phyloP scores from a whole-genome alignment of 2,113 vertebrate genomes.

The Caranx melampygus region DNA sequence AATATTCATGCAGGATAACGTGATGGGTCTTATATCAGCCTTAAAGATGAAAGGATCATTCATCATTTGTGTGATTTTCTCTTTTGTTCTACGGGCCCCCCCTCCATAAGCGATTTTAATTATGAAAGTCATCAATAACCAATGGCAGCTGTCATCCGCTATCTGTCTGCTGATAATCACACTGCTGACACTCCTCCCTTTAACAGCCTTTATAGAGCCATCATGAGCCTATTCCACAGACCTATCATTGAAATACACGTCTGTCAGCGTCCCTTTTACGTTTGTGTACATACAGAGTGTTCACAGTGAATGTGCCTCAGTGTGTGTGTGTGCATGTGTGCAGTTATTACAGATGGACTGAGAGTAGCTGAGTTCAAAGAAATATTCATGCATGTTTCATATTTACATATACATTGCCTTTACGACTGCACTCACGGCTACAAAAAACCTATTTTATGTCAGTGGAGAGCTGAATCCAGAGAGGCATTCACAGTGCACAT shows the following conservation, averaged over 20 bases:
- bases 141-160: slow-evolving; percentile 82
- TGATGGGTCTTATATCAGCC: slow-evolving; percentile 68
- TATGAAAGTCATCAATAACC: slow-evolving; percentile 86
- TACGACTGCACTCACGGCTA: slow-evolving; percentile 20
- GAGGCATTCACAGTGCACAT: slow-evolving; percentile 21
- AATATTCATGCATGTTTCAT: slow-evolving; percentile 47
- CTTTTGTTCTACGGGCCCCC: slow-evolving; percentile 76
- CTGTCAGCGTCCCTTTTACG: slow-evolving; percentile 28
- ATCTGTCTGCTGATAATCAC: slow-evolving; percentile 81
- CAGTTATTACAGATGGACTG: slow-evolving; percentile 19
- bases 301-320: slow-evolving; percentile 20
- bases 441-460: slow-evolving; percentile 47
- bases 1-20: slow-evolving; percentile 66
- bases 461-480: slow-evolving; percentile 29
- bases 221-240: slow-evolving; percentile 21
- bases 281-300: slow-evolving; percentile 19
- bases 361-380: slow-evolving; percentile 27
- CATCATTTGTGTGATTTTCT: slow-evolving; percentile 80
- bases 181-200: slow-evolving; percentile 61
- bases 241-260: slow-evolving; percentile 36
- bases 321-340: not conserved
- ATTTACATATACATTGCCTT: slow-evolving; percentile 69
- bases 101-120: slow-evolving; percentile 82
- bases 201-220: slow-evolving; percentile 24
- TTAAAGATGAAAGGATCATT: slow-evolving; percentile 80